Evolutionary conservation across 2,888 invertebrate genomes (phyloP).

Genomic region (Trichacis sp.): DNA sequence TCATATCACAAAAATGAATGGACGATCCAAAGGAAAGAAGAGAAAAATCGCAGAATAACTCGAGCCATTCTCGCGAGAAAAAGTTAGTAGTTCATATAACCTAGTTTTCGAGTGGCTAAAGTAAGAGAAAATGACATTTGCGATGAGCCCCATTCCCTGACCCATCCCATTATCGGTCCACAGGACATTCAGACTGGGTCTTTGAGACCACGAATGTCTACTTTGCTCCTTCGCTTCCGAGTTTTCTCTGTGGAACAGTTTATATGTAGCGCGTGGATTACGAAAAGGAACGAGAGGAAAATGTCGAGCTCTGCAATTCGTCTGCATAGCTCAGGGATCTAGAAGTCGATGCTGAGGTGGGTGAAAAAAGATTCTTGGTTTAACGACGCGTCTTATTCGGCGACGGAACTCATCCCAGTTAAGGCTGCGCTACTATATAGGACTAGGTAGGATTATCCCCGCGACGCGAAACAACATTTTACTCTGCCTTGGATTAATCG

Average conservation of each 20-base stretch:
- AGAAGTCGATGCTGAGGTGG: constrained; percentile 12
- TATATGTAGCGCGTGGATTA: constrained; percentile 30
- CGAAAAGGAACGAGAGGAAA: constrained; percentile 41
- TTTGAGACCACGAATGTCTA: constrained; percentile 10
- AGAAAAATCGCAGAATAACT: constrained; percentile 29
- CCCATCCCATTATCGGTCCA: constrained; percentile 25
- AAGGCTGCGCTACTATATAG: neutral
- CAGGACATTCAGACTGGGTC: constrained; percentile 22
- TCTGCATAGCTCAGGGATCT: constrained; percentile 21
- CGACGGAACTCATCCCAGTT: neutral
- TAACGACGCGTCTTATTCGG: neutral
- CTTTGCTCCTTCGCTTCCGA: constrained; percentile 3
- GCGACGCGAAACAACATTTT: neutral
- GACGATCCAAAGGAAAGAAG: too few relatives aligned
- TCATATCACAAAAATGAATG: too few relatives aligned
- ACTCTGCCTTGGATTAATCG: neutral
- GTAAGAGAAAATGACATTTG: constrained; percentile 36
- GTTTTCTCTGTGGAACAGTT: constrained; percentile 2
- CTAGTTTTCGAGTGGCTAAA: constrained; percentile 33
- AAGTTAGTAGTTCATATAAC: constrained; percentile 39
- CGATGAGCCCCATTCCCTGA: constrained; percentile 20
- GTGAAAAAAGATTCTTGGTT: constrained; percentile 7
- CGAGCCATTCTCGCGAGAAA: constrained; percentile 19
- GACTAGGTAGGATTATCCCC: too few relatives aligned
- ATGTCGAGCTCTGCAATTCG: constrained; percentile 47